Conservation (phyloP, 2,113 vertebrate genomes). For the Cephalopholis sonnerati region DNA sequence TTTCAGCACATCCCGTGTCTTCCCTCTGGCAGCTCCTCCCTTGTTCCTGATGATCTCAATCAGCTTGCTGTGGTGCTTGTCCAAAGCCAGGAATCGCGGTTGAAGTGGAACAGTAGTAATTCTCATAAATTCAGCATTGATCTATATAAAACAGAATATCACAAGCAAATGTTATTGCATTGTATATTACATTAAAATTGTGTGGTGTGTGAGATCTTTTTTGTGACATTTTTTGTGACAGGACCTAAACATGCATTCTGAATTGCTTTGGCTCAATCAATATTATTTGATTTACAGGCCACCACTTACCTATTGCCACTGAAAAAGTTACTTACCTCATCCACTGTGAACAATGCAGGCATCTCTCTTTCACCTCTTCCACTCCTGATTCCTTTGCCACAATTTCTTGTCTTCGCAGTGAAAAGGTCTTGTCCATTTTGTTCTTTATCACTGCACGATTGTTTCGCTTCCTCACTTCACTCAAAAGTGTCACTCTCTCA, state of each 20-base stretch:
- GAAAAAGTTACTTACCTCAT: background rate
- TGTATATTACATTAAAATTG: no score
- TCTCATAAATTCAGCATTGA: no score
- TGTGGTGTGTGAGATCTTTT: no score
- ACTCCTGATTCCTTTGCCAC: constrained; percentile 2
- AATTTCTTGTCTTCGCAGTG: constrained; percentile 11
- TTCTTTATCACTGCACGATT: constrained; percentile 3
- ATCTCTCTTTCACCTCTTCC: background rate
- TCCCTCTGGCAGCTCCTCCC: constrained; percentile 23
- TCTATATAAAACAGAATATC: no score
- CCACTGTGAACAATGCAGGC: constrained; percentile 18
- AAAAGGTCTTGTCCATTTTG: constrained; percentile 26
- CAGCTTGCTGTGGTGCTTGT: no score
- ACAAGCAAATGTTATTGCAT: no score
- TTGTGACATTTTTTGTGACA: no score
- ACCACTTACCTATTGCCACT: background rate
- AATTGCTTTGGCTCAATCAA: background rate
- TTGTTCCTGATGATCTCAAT: constrained; percentile 27
- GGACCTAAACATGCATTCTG: no score
- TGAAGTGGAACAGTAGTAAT: no score
- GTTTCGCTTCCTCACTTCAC: constrained; percentile 12
- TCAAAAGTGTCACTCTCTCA: constrained; percentile 12
- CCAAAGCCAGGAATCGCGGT: background rate
- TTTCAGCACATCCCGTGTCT: background rate
- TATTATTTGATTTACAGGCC: background rate